Evolutionary conservation across 2,797 vertebrate genomes (phyloP).

Genomic region (Nothura maculosa): DNA sequence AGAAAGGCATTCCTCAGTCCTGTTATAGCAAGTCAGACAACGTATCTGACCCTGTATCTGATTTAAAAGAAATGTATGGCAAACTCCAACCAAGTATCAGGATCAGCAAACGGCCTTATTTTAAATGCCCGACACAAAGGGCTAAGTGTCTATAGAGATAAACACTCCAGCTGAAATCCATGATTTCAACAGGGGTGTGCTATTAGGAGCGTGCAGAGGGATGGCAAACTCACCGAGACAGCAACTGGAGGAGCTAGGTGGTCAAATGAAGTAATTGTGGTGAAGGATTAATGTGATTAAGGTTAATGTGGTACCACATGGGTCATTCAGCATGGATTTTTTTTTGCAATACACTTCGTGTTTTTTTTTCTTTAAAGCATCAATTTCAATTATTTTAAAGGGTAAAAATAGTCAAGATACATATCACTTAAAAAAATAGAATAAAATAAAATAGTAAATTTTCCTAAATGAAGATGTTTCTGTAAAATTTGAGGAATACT

Average conservation of each 20-base stretch:
- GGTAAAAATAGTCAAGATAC: background rate
- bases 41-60: background rate
- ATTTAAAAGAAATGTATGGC: background rate
- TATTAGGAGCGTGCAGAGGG: background rate
- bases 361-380: background rate
- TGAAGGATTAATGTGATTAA: background rate
- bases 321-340: background rate
- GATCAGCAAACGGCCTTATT: background rate
- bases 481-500: background rate
- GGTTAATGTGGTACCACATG: background rate
- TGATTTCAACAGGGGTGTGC: background rate
- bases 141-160: background rate
- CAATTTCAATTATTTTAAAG: background rate
- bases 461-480: background rate
- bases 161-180: background rate
- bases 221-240: background rate
- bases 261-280: background rate
- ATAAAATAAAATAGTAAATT: background rate
- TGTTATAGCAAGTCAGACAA: background rate
- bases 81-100: background rate
- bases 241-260: background rate
- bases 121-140: background rate
- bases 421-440: background rate
- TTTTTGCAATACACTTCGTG: background rate
- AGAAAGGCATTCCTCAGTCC: background rate